Conservation (phyloP, 2,113 vertebrate genomes). For the Petaurus breviceps region DNA sequence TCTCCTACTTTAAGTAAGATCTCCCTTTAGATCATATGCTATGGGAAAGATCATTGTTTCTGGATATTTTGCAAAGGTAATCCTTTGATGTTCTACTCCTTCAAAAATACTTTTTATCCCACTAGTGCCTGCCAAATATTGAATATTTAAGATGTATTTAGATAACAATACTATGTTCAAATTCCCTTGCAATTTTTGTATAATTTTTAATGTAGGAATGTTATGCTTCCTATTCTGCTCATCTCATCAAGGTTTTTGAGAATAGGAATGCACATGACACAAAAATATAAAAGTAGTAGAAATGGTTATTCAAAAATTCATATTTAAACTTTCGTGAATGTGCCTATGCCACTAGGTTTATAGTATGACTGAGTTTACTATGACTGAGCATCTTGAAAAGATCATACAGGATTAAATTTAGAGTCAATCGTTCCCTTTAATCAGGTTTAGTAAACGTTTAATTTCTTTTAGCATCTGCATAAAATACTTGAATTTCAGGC, state of each 20-base stretch:
- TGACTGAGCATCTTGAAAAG: neutral
- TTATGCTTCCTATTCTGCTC: slow-evolving; percentile 72
- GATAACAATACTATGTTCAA: too few species aligned
- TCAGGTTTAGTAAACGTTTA: too few species aligned
- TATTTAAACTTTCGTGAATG: neutral
- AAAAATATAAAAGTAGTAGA: slow-evolving; percentile 71
- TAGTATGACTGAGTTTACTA: neutral
- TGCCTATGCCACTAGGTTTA: neutral
- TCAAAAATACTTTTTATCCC: too few species aligned
- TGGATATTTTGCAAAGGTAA: neutral
- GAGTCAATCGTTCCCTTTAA: too few species aligned
- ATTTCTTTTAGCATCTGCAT: too few species aligned
- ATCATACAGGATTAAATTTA: too few species aligned
- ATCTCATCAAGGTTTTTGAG: slow-evolving; percentile 60
- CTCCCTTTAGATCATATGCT: neutral
- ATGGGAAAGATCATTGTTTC: neutral
- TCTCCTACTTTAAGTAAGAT: neutral
- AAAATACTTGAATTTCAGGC: too few species aligned
- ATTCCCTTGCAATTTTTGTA: too few species aligned
- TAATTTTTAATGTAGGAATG: slow-evolving; percentile 14
- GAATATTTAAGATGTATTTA: too few species aligned
- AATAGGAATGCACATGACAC: slow-evolving; percentile 69
- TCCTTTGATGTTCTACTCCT: too few species aligned
- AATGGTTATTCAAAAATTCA: slow-evolving; percentile 33
- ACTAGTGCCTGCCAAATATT: too few species aligned